Percentiles rank a stretch among this genome's conserved stretches.
Conservation (phyloP, 2,888 invertebrate genomes). For the Lycophotia porphyrea region DNA sequence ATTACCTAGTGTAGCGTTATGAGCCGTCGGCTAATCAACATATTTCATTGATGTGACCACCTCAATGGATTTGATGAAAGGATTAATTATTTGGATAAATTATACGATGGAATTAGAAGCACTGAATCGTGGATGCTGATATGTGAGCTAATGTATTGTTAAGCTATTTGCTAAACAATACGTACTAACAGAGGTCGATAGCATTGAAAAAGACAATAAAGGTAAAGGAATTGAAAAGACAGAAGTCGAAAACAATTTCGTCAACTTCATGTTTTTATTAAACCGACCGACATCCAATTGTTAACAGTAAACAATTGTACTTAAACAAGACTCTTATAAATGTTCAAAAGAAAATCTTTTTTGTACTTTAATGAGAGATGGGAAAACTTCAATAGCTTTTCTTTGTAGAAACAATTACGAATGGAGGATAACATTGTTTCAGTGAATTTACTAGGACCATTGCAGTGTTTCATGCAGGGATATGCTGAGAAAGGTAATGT, state of each 20-base stretch:
- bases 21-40: conserved; percentile 30
- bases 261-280: neutral
- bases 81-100: conserved; percentile 6
- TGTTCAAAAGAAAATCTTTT: conserved; percentile 32
- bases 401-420: conserved; percentile 40
- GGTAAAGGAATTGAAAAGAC: neutral
- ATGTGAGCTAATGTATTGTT: neutral
- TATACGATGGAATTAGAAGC: neutral
- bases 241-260: neutral
- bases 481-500: conserved; percentile 15
- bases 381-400: conserved; percentile 26
- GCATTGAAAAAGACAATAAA: neutral
- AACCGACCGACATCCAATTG: neutral
- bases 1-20: conserved; percentile 20
- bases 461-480: conserved; percentile 3
- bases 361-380: conserved; percentile 14
- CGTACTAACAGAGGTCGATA: neutral
- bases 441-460: conserved; percentile 27
- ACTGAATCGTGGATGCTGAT: neutral
- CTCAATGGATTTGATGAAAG: neutral
- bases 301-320: conserved; percentile 3
- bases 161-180: neutral
- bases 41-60: conserved; percentile 37
- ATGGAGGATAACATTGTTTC: conserved; percentile 22
- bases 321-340: conserved; percentile 9